Evolutionary conservation across 2,113 vertebrate species (phyloP).

Genomic region (Dipodomys merriami): DNA sequence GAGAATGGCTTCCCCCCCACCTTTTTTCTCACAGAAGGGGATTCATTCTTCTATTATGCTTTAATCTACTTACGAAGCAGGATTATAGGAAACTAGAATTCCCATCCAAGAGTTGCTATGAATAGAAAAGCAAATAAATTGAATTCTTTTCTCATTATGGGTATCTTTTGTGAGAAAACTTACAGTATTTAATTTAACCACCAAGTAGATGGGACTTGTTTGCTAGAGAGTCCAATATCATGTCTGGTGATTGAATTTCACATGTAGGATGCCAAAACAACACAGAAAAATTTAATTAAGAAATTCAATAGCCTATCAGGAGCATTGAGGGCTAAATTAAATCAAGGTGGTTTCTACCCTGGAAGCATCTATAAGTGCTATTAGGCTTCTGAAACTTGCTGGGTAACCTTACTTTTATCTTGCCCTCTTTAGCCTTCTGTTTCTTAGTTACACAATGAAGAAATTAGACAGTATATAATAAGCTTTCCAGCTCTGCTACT

Average conservation of each 20-base stretch:
- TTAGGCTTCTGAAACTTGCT: slow-evolving; percentile 1
- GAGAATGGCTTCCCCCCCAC: background rate
- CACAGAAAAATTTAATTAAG: slow-evolving; percentile 47
- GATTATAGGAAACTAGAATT: slow-evolving; percentile 39
- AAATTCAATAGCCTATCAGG: slow-evolving; percentile 41
- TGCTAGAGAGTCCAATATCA: background rate
- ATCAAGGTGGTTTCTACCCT: background rate
- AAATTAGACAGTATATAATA: slow-evolving; percentile 14
- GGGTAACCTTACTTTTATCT: background rate
- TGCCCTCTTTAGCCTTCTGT: background rate
- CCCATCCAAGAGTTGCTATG: background rate
- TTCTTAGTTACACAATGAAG: background rate
- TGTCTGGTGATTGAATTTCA: slow-evolving; percentile 1
- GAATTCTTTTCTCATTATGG: slow-evolving; percentile 23
- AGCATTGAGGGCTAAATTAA: background rate
- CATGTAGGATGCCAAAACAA: slow-evolving; percentile 6
- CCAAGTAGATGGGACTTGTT: background rate
- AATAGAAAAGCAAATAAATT: slow-evolving; percentile 25
- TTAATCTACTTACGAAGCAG: slow-evolving; percentile 40
- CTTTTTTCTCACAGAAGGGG: background rate
- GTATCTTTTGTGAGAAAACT: slow-evolving; percentile 11
- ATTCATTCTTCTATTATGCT: background rate
- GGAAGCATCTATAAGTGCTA: background rate
- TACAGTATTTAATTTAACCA: background rate
- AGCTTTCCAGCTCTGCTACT: background rate